Percentiles rank a stretch among this genome's conserved stretches.
Conservation (phyloP, 2,888 invertebrate species). For the Tetranychus piercei region DNA sequence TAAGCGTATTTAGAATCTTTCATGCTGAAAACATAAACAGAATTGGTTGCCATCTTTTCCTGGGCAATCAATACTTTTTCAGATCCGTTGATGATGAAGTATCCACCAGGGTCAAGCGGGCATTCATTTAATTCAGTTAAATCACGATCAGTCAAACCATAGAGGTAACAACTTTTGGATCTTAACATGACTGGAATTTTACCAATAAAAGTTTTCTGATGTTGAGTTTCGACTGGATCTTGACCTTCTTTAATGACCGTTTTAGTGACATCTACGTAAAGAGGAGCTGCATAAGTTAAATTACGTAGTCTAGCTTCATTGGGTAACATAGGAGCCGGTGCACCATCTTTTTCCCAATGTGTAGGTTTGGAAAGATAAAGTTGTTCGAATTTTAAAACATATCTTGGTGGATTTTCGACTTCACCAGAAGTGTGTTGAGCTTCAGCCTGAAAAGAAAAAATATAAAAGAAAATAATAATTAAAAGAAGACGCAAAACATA, state of each 20-base stretch:
- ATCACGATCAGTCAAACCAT: conserved; percentile 91
- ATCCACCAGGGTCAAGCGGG: conserved; percentile 95
- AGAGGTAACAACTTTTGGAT: conserved; percentile 86
- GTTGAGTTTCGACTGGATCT: conserved; percentile 58
- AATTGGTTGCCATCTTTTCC: conserved; percentile 99
- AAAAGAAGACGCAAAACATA: background rate
- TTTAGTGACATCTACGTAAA: conserved; percentile 97
- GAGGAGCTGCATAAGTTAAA: conserved; percentile 89
- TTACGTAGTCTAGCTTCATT: conserved; percentile 94
- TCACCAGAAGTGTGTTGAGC: conserved; percentile 87
- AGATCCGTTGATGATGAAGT: conserved; percentile 98
- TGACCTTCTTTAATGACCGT: conserved; percentile 76
- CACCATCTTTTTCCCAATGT: conserved; percentile 99
- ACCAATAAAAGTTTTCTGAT: conserved; percentile 51
- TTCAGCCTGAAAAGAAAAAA: conserved; percentile 50
- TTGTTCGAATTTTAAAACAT: conserved; percentile 61
- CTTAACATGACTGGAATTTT: conserved; percentile 99
- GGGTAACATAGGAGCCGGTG: conserved; percentile 99
- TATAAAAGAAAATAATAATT: background rate
- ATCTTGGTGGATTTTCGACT: conserved; percentile 75
- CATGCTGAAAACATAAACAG: conserved; percentile 98
- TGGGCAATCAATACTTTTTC: conserved; percentile 95
- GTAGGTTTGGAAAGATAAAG: conserved; percentile 83
- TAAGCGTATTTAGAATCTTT: conserved; percentile 98
- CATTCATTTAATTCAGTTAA: conserved; percentile 97